These are phyloP conservation scores for Drosophila oshimai DNA, from an alignment of 1,140 invertebrate genomes.

Conservation along the genomic window DNA sequence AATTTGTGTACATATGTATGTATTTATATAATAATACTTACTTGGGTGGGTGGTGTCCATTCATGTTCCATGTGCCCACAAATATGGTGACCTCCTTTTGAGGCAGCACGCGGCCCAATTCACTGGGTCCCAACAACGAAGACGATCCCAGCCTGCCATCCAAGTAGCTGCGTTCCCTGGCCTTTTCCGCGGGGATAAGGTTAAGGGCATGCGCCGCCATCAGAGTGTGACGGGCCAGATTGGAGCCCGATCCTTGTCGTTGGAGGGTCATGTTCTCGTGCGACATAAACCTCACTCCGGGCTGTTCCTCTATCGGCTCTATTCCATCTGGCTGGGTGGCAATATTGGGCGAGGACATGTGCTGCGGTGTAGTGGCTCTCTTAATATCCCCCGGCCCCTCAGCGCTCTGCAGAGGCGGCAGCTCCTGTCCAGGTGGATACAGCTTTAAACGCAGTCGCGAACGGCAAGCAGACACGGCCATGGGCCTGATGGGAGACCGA, in stretches of 20 bases:
- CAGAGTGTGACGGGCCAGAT: constrained; percentile 86
- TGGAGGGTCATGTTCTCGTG: constrained; percentile 76
- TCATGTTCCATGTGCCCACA: constrained; percentile 98
- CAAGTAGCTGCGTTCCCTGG: constrained; percentile 90
- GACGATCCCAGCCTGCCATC: constrained; percentile 90
- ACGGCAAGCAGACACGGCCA: constrained; percentile 76
- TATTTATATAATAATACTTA: constrained; percentile 57
- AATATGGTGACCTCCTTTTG: constrained; percentile 93
- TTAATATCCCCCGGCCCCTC: constrained; percentile 48
- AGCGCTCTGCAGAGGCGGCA: constrained; percentile 44
- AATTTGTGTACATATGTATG: neutral
- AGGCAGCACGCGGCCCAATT: constrained; percentile 93
- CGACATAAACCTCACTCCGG: constrained; percentile 70
- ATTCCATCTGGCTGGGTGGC: constrained; percentile 62
- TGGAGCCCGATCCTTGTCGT: constrained; percentile 79
- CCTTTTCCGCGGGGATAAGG: constrained; percentile 90
- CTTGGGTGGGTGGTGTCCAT: constrained; percentile 91
- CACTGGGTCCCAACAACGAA: constrained; percentile 90
- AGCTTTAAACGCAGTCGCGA: constrained; percentile 77
- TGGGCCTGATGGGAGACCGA: constrained; percentile 69
- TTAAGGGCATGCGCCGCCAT: constrained; percentile 90
- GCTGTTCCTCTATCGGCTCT: constrained; percentile 36
- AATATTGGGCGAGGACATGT: constrained; percentile 82
- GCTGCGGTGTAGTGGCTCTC: constrained; percentile 72
- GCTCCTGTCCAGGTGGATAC: constrained; percentile 74